phyloP scores from a whole-genome alignment of 2,113 vertebrate species.

The Rana temporaria region DNA sequence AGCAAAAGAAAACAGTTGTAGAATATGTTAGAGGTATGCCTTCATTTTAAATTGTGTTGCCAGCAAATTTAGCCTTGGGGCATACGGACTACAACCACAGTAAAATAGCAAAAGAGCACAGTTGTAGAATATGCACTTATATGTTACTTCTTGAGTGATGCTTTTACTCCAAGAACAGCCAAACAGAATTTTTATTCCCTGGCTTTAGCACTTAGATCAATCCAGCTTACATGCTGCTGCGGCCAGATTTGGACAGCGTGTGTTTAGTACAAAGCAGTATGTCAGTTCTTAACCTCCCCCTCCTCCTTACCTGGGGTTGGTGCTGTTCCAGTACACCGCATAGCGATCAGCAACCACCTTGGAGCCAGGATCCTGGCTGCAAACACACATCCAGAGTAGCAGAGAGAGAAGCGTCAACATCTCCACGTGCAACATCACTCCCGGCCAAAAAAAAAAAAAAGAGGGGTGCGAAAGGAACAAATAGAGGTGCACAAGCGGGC shows the following conservation, averaged over 20 bases:
- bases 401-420: constrained; percentile 89
- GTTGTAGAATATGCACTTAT: neutral
- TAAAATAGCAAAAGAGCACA: neutral
- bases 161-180: neutral
- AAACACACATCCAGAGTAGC: constrained; percentile 92
- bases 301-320: constrained; percentile 86
- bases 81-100: neutral
- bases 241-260: constrained; percentile 21
- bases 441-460: constrained; percentile 62
- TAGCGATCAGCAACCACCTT: constrained; percentile 97
- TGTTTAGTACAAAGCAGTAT: constrained; percentile 14
- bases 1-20: too few species aligned
- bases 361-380: constrained; percentile 93
- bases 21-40: too few species aligned
- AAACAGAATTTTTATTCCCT: constrained; percentile 5
- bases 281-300: constrained; percentile 14
- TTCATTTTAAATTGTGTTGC: too few species aligned
- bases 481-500: constrained; percentile 50
- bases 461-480: constrained; percentile 40
- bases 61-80: too few species aligned
- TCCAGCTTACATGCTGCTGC: neutral
- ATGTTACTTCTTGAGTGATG: neutral
- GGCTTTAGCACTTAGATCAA: neutral
- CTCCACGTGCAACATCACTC: constrained; percentile 95
- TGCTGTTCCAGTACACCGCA: constrained; percentile 97